Evolutionary conservation across 2,113 vertebrate genomes (phyloP).

Genomic region (Panthera uncia): DNA sequence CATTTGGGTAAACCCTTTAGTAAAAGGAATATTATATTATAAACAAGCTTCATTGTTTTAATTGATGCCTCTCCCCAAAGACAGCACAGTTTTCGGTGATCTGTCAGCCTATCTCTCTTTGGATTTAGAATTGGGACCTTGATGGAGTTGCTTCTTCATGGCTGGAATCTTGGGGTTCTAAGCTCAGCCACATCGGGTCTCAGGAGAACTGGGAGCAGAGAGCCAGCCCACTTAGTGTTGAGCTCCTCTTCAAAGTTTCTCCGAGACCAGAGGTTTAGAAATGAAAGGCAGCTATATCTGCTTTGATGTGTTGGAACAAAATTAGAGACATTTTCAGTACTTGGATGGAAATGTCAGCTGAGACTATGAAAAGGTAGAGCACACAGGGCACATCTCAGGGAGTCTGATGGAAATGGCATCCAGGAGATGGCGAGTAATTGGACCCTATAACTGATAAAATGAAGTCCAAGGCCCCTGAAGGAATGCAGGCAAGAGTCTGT

Average conservation of each 20-base stretch:
- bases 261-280: constrained; percentile 29
- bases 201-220: not conserved
- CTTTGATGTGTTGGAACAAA: constrained; percentile 58
- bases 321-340: constrained; percentile 43
- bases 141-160: not conserved
- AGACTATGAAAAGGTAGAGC: constrained; percentile 40
- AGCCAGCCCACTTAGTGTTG: not conserved
- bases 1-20: not conserved
- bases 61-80: not conserved
- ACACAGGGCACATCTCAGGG: constrained; percentile 29
- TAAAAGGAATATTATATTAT: not conserved
- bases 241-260: constrained; percentile 58
- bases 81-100: not conserved
- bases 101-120: not conserved
- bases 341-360: constrained; percentile 68
- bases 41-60: not conserved
- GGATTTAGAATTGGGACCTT: not conserved
- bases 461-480: constrained; percentile 28
- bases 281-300: not conserved
- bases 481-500: not conserved
- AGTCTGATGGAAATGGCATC: constrained; percentile 44
- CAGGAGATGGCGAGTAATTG: not conserved
- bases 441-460: constrained; percentile 28
- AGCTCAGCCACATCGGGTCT: not conserved
- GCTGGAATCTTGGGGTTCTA: not conserved